A percentile compares a stretch with the other conserved stretches of the same genome.
These are phyloP conservation scores for Phaethornis superciliosus DNA, from an alignment of 2,113 vertebrate species.

Conservation along the genomic window DNA sequence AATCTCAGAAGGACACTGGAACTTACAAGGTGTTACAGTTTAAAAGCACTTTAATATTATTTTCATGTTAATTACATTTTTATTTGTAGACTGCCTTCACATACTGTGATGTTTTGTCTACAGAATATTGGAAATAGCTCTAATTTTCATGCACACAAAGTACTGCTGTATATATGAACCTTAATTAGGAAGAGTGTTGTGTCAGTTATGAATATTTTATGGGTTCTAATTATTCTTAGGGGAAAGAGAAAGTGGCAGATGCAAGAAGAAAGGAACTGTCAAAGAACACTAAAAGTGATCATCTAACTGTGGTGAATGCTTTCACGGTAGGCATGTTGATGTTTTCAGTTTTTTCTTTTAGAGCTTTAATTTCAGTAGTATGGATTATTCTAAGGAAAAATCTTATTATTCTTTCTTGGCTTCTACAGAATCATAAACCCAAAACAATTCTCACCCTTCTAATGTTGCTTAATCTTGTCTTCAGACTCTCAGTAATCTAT, in stretches of 20 bases:
- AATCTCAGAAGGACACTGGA: neutral
- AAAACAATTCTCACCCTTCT: neutral
- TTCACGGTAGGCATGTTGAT: slow-evolving; percentile 80
- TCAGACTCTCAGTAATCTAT: neutral
- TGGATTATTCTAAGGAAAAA: neutral
- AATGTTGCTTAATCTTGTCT: neutral
- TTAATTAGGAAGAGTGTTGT: neutral
- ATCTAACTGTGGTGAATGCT: slow-evolving; percentile 93
- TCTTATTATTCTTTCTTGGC: neutral
- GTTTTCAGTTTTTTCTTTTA: neutral
- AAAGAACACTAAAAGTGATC: slow-evolving; percentile 91
- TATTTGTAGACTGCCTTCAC: neutral
- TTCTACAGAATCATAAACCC: neutral
- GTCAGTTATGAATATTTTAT: neutral
- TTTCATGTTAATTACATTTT: neutral
- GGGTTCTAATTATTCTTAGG: slow-evolving; percentile 73
- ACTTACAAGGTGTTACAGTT: neutral
- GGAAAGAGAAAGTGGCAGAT: slow-evolving; percentile 96
- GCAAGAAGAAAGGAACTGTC: slow-evolving; percentile 88
- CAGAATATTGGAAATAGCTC: neutral
- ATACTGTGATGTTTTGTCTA: neutral
- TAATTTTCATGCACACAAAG: neutral
- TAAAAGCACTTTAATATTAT: neutral
- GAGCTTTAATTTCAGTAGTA: neutral
- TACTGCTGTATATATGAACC: neutral